phyloP scores from a whole-genome alignment of 1,140 invertebrate genomes.

The Nebria ingens region DNA sequence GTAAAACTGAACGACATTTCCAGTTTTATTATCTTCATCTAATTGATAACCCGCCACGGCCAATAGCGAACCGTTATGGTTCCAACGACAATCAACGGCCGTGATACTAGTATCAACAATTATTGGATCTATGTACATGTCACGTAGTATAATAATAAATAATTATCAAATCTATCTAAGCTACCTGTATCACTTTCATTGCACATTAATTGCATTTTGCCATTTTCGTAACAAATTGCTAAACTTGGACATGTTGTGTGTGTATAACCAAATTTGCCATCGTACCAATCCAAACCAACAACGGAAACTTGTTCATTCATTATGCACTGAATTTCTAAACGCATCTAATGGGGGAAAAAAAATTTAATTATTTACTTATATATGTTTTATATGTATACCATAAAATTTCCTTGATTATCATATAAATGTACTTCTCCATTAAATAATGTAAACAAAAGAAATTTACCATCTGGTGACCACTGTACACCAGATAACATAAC shows the following conservation, averaged over 20 bases:
- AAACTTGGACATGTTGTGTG: slow-evolving; percentile 66
- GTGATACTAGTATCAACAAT: slow-evolving; percentile 67
- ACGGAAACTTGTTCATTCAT: slow-evolving; percentile 42
- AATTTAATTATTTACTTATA: slow-evolving; percentile 20
- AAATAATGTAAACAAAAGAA: slow-evolving; percentile 81
- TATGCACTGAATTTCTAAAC: slow-evolving; percentile 51
- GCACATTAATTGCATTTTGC: slow-evolving; percentile 78
- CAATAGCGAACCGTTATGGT: slow-evolving; percentile 78
- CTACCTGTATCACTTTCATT: slow-evolving; percentile 78
- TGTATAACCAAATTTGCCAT: slow-evolving; percentile 58
- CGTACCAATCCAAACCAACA: slow-evolving; percentile 78
- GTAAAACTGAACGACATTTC: slow-evolving; percentile 88
- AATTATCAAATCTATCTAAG: slow-evolving; percentile 16
- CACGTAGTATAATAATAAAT: slow-evolving; percentile 15
- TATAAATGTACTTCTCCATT: slow-evolving; percentile 91
- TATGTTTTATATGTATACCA: slow-evolving; percentile 32
- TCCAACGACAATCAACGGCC: slow-evolving; percentile 80
- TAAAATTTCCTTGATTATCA: slow-evolving; percentile 78
- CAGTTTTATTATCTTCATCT: slow-evolving; percentile 54
- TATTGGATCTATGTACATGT: slow-evolving; percentile 43
- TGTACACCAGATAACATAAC: slow-evolving; percentile 64
- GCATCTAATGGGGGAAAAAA: slow-evolving; percentile 44
- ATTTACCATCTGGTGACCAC: slow-evolving; percentile 91
- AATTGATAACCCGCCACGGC: slow-evolving; percentile 71
- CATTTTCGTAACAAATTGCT: slow-evolving; percentile 79